A percentile compares a stretch with the other conserved stretches of the same genome.
phyloP scores from a whole-genome alignment of 2,888 invertebrate genomes.

The Lissocephala sabroskyi region DNA sequence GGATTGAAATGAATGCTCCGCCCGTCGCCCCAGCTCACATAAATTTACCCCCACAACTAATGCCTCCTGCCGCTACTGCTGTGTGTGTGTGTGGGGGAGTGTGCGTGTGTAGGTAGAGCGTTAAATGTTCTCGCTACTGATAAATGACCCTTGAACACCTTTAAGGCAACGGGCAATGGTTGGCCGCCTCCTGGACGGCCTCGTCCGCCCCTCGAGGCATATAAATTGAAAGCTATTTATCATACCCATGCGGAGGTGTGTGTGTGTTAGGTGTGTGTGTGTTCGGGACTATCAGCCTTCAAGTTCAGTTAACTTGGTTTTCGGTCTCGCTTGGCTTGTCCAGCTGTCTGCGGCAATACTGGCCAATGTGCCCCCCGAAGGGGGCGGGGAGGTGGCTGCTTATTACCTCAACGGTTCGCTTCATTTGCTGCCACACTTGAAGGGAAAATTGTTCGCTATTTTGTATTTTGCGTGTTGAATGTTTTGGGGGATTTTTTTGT shows the following conservation, averaged over 20 bases:
- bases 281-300: constrained; percentile 14
- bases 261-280: constrained; percentile 7
- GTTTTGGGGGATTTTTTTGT: constrained; percentile 1
- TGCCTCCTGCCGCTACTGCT: constrained; percentile 24
- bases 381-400: constrained; percentile 14
- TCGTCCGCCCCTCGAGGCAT: constrained; percentile 52
- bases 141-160: constrained; percentile 69
- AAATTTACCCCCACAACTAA: too few relatives aligned
- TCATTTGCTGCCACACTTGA: constrained; percentile 54
- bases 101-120: too few relatives aligned
- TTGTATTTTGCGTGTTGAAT: too few relatives aligned
- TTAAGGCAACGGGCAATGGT: too few relatives aligned
- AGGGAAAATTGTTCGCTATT: background rate
- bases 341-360: constrained; percentile 2
- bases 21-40: constrained; percentile 24
- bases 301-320: constrained; percentile 53
- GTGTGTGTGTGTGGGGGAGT: constrained; percentile 9
- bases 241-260: constrained; percentile 39
- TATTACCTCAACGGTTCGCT: constrained; percentile 49
- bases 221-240: constrained; percentile 70
- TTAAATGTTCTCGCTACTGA: constrained; percentile 64
- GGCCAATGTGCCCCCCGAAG: too few relatives aligned
- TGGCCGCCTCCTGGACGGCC: constrained; percentile 3
- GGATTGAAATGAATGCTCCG: constrained; percentile 55
- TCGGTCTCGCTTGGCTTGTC: constrained; percentile 47